Conservation (phyloP, 2,888 invertebrate species). For the Apodemia mormo region DNA sequence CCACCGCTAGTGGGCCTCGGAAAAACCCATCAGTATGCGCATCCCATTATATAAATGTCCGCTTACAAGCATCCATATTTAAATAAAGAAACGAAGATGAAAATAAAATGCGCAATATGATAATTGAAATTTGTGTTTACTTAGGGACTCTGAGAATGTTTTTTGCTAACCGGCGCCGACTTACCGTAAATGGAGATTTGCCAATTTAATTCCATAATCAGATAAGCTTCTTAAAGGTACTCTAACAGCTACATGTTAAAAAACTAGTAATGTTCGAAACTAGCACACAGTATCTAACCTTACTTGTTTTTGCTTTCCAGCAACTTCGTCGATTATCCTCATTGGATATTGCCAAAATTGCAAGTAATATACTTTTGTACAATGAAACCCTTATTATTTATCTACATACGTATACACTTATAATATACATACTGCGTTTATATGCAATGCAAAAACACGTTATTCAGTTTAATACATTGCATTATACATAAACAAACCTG, state of each 20-base stretch:
- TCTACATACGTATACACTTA: no score
- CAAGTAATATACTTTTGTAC: no score
- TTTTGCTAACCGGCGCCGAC: constrained; percentile 63
- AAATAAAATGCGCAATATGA: constrained; percentile 71
- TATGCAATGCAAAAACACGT: constrained; percentile 38
- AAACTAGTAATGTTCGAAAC: no score
- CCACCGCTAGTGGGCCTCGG: constrained; percentile 65
- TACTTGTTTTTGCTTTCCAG: constrained; percentile 41
- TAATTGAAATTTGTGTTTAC: constrained; percentile 80
- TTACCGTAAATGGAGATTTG: constrained; percentile 70
- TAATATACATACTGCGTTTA: constrained; percentile 23
- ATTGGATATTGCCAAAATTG: no score
- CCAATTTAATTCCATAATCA: constrained; percentile 69
- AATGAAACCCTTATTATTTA: no score
- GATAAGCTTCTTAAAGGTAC: constrained; percentile 54
- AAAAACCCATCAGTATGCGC: constrained; percentile 77
- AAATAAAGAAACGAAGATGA: constrained; percentile 69
- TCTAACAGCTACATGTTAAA: constrained; percentile 32
- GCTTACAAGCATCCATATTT: constrained; percentile 55
- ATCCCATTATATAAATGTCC: constrained; percentile 66
- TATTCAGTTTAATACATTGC: constrained; percentile 32
- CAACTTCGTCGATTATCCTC: no score
- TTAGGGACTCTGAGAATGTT: constrained; percentile 57
- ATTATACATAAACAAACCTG: constrained; percentile 41
- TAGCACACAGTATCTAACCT: constrained; percentile 35